Conservation (phyloP, 2,113 vertebrate species). For the Syngnathus floridae region DNA sequence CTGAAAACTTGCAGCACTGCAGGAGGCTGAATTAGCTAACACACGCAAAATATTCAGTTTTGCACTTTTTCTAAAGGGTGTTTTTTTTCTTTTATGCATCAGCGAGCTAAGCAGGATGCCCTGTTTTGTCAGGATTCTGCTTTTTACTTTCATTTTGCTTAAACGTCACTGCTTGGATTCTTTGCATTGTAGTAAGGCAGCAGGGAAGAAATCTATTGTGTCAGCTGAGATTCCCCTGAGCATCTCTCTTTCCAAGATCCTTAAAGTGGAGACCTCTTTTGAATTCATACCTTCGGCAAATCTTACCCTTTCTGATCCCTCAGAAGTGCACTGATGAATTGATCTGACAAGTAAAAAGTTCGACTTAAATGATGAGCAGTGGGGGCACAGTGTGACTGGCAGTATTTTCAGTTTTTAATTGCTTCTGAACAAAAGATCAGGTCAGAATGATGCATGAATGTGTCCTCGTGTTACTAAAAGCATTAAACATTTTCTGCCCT, state of each 20-base stretch:
- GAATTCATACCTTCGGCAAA: conserved; percentile 67
- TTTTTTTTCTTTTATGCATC: conserved; percentile 9
- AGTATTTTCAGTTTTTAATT: conserved; percentile 43
- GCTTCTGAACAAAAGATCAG: conserved; percentile 19
- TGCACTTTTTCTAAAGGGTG: conserved; percentile 42
- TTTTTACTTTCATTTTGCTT: conserved; percentile 41
- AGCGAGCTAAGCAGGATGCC: conserved; percentile 15
- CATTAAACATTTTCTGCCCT: conserved; percentile 9
- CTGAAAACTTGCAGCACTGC: background rate
- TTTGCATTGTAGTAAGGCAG: conserved; percentile 49
- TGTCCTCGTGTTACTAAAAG: conserved; percentile 16
- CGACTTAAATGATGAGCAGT: conserved; percentile 33
- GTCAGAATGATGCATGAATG: conserved; percentile 27
- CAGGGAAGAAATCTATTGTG: conserved; percentile 47
- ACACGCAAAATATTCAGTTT: conserved; percentile 52
- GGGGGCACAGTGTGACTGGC: conserved; percentile 22
- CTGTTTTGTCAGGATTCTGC: conserved; percentile 36
- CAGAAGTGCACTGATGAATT: conserved; percentile 44
- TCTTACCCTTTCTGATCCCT: conserved; percentile 65
- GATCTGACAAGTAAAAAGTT: conserved; percentile 53
- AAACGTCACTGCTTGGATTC: conserved; percentile 47
- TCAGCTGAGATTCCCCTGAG: conserved; percentile 68
- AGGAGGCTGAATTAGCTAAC: too few species aligned
- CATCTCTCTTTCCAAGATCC: conserved; percentile 35
- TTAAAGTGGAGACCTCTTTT: conserved; percentile 61